phyloP scores from a whole-genome alignment of 2,797 vertebrate genomes.

The Tinamus major region DNA sequence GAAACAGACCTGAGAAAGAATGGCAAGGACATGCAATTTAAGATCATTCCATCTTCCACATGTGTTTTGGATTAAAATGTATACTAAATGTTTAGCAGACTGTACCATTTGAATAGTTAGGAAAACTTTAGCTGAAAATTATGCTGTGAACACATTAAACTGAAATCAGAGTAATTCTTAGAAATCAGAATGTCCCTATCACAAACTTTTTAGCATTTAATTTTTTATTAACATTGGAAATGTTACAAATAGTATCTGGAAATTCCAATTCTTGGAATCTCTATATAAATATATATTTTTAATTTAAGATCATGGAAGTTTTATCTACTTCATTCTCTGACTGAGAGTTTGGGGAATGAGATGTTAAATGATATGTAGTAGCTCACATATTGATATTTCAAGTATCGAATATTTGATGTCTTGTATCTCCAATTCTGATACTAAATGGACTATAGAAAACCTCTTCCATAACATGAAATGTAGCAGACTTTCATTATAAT shows the following conservation, averaged over 20 bases:
- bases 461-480: background rate
- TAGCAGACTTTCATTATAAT: background rate
- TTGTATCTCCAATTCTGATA: background rate
- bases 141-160: background rate
- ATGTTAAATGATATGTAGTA: background rate
- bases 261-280: background rate
- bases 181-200: background rate
- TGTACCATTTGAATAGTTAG: background rate
- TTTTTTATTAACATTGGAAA: background rate
- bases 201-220: background rate
- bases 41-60: background rate
- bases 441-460: background rate
- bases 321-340: background rate
- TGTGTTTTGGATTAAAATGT: background rate
- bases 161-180: background rate
- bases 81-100: background rate
- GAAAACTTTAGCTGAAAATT: background rate
- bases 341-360: background rate
- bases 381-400: background rate
- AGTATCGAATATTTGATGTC: background rate
- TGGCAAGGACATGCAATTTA: background rate
- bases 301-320: background rate
- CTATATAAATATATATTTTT: background rate
- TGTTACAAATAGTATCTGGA: background rate
- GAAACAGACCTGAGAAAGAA: conserved; percentile 15